Base-by-base conservation (phyloP, 2,888 invertebrate species). In the Notocelia uddmanniana region DNA sequence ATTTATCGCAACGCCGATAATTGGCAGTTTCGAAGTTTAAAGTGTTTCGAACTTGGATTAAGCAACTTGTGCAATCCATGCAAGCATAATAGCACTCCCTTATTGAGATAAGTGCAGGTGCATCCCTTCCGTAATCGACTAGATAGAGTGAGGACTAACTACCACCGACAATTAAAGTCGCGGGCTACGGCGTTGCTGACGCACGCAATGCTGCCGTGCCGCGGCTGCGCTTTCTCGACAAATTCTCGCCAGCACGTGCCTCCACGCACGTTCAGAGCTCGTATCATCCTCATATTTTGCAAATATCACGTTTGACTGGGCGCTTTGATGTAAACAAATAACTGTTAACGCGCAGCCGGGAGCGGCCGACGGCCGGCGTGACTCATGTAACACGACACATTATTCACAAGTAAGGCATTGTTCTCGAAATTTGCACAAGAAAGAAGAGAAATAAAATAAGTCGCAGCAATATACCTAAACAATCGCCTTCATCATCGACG, bases 391-490 rank as follows among this genome's bases (percentile, higher is more conserved):
- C 59, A 37, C 23, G 34, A 45, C 52, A 31, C 62, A 41, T 45
- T 45, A 60, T 31, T 69, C 41, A 26, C 59, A 18, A 6, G 15
- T 23, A 18, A 11, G 19, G 41, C 52, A 71, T 71, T 59, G 70
- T 71, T 71, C 52, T 66, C 52, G 37, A 66, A n/a, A 70, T 52
- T 58, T 58, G 21, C 58, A 64, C 58, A 59, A 58, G 69, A 63
- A 45, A 41, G 41, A 31, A 57, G 63, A 52, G n/a, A 63, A 52
- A 19, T 13, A 52, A 54, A 52, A 21, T n/a, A 34, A 37, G 21
- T 64, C 21, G n/a, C 37, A 15, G 18, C 15, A 37, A 54, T 54
- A 54, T 64, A 64, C 64, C 64, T 54, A 64, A 64, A 54, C 18
- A 52, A 62, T 26, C 26, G 55, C 41, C 11, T n/a, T 23, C 26